Evolutionary conservation across 1,140 invertebrate species (phyloP).

Genomic region (Scylla paramamosain): DNA sequence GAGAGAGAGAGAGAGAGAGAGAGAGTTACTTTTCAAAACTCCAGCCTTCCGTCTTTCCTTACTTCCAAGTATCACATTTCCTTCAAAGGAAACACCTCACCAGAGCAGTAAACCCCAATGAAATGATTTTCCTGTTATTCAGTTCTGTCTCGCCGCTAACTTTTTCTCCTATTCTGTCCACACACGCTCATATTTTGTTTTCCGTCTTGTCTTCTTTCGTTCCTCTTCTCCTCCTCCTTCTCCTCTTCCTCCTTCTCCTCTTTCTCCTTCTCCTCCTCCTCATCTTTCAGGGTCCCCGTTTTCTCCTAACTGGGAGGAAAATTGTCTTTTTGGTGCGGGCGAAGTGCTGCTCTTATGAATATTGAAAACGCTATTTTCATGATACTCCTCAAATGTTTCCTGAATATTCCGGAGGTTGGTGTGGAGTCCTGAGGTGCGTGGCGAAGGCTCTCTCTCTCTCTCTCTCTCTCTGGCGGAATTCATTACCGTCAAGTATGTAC

Average conservation of each 20-base stretch:
- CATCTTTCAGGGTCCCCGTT: not conserved
- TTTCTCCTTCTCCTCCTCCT: constrained; percentile 36
- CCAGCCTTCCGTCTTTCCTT: not conserved
- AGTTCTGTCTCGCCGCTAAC: not conserved
- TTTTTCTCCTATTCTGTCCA: no score
- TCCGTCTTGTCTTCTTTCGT: not conserved
- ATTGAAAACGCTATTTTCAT: constrained; percentile 30
- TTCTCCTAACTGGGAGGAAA: not conserved
- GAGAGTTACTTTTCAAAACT: not conserved
- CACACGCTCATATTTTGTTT: no score
- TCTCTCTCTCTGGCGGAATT: constrained; percentile 41
- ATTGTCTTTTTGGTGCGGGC: not conserved
- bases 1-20: not conserved
- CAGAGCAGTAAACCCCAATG: not conserved
- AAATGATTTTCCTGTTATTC: not conserved
- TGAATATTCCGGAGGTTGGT: constrained; percentile 14
- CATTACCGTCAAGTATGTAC: constrained; percentile 35
- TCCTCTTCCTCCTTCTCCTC: constrained; percentile 1
- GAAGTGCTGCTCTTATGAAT: constrained; percentile 29
- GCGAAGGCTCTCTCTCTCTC: not conserved
- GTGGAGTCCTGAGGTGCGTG: not conserved
- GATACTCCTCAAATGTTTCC: constrained; percentile 31
- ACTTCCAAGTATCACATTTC: not conserved
- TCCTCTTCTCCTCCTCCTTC: not conserved
- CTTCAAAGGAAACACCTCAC: not conserved